These are phyloP conservation scores for Eufriesea mexicana DNA, from an alignment of 1,140 invertebrate species.

Conservation along the genomic window DNA sequence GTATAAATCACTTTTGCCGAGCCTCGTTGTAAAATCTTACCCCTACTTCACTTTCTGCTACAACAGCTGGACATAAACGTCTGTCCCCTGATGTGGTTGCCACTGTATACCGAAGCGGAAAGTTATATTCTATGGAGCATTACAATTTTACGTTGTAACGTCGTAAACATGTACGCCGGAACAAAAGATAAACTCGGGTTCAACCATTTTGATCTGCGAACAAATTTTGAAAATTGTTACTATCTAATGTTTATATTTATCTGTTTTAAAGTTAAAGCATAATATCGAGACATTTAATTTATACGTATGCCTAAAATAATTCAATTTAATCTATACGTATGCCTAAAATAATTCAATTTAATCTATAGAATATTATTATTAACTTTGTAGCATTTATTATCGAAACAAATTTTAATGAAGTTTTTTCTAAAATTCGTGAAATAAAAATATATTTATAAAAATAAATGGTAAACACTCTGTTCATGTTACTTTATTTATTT, in stretches of 20 bases:
- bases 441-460: no score
- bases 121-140: not conserved
- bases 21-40: slow-evolving; percentile 68
- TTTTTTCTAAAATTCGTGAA: no score
- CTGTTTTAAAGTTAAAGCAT: no score
- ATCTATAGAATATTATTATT: no score
- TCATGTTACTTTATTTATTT: no score
- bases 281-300: no score
- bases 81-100: slow-evolving; percentile 44
- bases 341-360: no score
- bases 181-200: not conserved
- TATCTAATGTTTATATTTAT: not conserved
- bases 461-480: no score
- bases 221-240: not conserved
- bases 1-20: slow-evolving; percentile 71
- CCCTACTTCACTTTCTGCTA: slow-evolving; percentile 42
- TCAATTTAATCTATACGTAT: no score
- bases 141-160: not conserved
- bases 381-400: no score
- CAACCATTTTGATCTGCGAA: not conserved
- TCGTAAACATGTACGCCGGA: not conserved
- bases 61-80: slow-evolving; percentile 58
- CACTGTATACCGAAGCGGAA: slow-evolving; percentile 24
- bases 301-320: no score
- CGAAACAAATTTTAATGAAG: no score